These are phyloP conservation scores for Cydia strobilella DNA, from an alignment of 1,140 invertebrate genomes.

Conservation along the genomic window DNA sequence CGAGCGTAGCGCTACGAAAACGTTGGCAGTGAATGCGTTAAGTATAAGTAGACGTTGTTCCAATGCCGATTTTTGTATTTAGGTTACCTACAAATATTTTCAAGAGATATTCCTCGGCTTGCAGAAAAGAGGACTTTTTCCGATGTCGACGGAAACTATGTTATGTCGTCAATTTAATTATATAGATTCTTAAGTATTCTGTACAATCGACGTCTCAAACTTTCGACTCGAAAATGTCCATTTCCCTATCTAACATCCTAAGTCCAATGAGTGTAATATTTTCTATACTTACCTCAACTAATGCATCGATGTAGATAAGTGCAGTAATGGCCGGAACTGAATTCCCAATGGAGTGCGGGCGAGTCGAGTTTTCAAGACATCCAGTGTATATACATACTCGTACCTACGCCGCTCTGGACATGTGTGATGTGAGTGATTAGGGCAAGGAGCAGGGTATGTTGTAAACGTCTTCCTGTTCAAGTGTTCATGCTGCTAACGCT, in stretches of 20 bases:
- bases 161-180: neutral
- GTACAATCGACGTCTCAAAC: neutral
- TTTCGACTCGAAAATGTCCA: neutral
- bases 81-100: too few species aligned
- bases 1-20: too few species aligned
- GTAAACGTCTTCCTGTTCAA: too few species aligned
- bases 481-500: too few species aligned
- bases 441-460: too few species aligned
- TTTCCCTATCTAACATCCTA: neutral
- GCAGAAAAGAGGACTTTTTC: too few species aligned
- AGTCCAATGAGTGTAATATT: neutral
- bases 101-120: too few species aligned
- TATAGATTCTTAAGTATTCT: neutral
- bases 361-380: neutral
- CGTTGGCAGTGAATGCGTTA: too few species aligned
- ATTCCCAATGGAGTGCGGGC: neutral
- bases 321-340: neutral
- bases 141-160: neutral
- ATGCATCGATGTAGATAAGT: constrained; percentile 7
- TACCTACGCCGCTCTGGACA: neutral
- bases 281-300: constrained; percentile 12
- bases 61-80: too few species aligned
- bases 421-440: too few species aligned
- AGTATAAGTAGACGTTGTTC: too few species aligned
- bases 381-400: neutral